Conservation (phyloP, 1,140 invertebrate genomes). For the Propsilocerus akamusi region DNA sequence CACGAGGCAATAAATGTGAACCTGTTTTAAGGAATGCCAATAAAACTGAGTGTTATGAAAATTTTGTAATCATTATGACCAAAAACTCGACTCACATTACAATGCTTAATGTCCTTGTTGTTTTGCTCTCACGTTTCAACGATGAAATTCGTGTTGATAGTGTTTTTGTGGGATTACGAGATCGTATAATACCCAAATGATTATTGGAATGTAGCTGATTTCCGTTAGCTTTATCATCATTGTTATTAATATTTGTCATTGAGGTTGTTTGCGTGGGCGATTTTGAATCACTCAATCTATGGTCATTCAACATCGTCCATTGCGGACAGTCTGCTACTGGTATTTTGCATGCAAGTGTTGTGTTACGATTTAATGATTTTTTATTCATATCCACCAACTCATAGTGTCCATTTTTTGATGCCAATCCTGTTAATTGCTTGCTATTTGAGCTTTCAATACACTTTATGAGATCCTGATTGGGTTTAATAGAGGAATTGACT, state of each 20-base stretch:
- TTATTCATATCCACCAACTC: neutral
- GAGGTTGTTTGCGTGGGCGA: neutral
- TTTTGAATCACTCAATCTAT: neutral
- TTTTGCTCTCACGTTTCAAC: slow-evolving; percentile 60
- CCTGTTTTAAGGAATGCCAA: too few relatives aligned
- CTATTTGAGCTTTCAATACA: neutral
- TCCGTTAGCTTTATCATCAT: neutral
- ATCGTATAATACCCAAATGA: neutral
- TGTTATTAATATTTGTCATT: neutral
- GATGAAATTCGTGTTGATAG: slow-evolving; percentile 35
- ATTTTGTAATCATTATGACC: too few relatives aligned
- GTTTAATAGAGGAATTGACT: neutral
- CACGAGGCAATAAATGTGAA: slow-evolving; percentile 83
- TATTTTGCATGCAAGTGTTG: neutral
- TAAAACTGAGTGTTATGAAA: too few relatives aligned
- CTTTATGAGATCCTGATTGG: neutral
- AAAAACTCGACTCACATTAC: too few relatives aligned
- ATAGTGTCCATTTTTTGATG: slow-evolving; percentile 5
- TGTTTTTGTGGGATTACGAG: neutral
- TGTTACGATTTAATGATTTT: slow-evolving; percentile 5
- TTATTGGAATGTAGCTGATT: neutral
- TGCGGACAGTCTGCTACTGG: neutral
- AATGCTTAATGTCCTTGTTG: slow-evolving; percentile 70
- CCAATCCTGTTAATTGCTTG: neutral
- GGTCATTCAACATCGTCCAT: too few relatives aligned